Evolutionary conservation across 1,140 invertebrate genomes (phyloP).

Genomic region (Brachionus koreanus): DNA sequence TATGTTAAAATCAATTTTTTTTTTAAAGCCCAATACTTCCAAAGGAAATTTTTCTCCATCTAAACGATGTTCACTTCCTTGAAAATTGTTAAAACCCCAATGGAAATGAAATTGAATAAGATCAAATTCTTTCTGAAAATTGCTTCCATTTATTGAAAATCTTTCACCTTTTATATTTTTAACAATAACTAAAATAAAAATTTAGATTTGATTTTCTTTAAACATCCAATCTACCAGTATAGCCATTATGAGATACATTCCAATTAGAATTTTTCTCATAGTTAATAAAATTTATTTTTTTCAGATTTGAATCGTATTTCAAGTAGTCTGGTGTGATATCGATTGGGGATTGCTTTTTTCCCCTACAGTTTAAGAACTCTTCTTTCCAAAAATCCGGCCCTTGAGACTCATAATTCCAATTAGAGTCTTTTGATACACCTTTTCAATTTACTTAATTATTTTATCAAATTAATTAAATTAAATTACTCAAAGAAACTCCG

Average conservation of each 20-base stretch:
- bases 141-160: background rate
- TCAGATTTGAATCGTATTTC: conserved; percentile 47
- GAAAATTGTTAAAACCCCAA: conserved; percentile 44
- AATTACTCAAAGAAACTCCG: background rate
- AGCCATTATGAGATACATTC: conserved; percentile 48
- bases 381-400: conserved; percentile 49
- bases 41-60: conserved; percentile 41
- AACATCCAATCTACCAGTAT: conserved; percentile 44
- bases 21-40: background rate
- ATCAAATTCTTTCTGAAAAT: conserved; percentile 19
- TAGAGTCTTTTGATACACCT: background rate
- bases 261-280: conserved; percentile 46
- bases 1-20: background rate
- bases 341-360: conserved; percentile 42
- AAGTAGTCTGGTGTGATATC: conserved; percentile 45
- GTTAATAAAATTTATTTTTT: conserved; percentile 46
- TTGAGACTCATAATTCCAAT: conserved; percentile 44
- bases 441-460: background rate
- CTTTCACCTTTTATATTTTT: background rate
- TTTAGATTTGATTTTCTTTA: background rate
- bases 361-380: conserved; percentile 46
- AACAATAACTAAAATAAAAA: background rate
- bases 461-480: background rate
- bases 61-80: conserved; percentile 26
- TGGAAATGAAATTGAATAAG: conserved; percentile 44